Conservation (phyloP, 2,888 invertebrate species). For the Baccha elongata region DNA sequence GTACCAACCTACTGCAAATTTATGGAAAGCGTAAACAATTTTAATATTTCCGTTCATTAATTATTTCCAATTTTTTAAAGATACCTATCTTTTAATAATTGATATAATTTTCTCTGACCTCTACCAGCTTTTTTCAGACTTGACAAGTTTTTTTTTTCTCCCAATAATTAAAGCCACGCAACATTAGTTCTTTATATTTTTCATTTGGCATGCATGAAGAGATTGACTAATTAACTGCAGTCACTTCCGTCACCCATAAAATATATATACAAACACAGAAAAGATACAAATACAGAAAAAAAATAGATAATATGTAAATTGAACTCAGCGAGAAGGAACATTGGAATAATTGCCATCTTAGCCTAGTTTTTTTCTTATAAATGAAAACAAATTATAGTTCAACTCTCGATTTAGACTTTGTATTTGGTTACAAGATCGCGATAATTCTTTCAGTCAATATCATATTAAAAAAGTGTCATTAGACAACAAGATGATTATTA, state of each 20-base stretch:
- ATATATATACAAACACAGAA: too few species aligned
- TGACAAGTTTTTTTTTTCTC: slow-evolving; percentile 28
- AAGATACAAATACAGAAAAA: not conserved
- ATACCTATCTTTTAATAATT: slow-evolving; percentile 36
- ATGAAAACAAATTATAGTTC: slow-evolving; percentile 10
- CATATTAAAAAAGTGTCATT: slow-evolving; percentile 50
- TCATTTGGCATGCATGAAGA: slow-evolving; percentile 41
- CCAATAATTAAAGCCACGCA: slow-evolving; percentile 30
- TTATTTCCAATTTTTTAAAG: slow-evolving; percentile 21
- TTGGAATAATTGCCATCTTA: slow-evolving; percentile 29
- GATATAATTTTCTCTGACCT: slow-evolving; percentile 20
- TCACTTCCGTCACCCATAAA: slow-evolving; percentile 67
- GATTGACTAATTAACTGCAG: slow-evolving; percentile 48
- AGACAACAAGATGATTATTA: slow-evolving; percentile 38
- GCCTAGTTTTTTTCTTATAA: slow-evolving; percentile 38
- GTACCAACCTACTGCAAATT: not conserved
- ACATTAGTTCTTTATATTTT: slow-evolving; percentile 40
- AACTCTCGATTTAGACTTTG: slow-evolving; percentile 50
- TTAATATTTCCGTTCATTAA: slow-evolving; percentile 44
- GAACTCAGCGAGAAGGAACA: slow-evolving; percentile 26
- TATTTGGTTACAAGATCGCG: slow-evolving; percentile 55
- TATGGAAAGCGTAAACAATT: slow-evolving; percentile 29
- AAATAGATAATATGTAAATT: slow-evolving; percentile 7
- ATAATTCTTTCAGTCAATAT: slow-evolving; percentile 64
- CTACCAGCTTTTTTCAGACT: slow-evolving; percentile 22